phyloP scores from a whole-genome alignment of 2,113 vertebrate genomes.

The Larimichthys polyactis region DNA sequence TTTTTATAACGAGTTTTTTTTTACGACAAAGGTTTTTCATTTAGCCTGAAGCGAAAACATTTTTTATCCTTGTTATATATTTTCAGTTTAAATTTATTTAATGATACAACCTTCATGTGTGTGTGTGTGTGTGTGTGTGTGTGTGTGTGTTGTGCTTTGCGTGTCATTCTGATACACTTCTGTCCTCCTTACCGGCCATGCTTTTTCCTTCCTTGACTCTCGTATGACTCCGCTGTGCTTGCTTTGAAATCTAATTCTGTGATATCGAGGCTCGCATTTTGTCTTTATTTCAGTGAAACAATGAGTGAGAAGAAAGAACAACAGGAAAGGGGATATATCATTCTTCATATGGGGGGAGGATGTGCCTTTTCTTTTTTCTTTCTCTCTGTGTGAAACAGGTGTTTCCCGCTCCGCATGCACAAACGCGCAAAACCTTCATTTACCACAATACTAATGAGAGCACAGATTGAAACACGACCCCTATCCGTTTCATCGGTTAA shows the following conservation, averaged over 20 bases:
- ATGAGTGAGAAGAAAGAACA: slow-evolving; percentile 69
- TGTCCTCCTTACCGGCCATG: slow-evolving; percentile 47
- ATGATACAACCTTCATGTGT: neutral
- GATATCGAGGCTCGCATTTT: slow-evolving; percentile 54
- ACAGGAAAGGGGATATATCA: slow-evolving; percentile 73
- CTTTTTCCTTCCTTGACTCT: slow-evolving; percentile 65
- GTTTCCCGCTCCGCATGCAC: slow-evolving; percentile 66
- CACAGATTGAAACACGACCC: slow-evolving; percentile 52
- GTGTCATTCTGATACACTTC: slow-evolving; percentile 41
- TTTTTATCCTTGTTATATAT: neutral
- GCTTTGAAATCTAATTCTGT: slow-evolving; percentile 70
- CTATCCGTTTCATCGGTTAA: slow-evolving; percentile 47
- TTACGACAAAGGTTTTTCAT: neutral
- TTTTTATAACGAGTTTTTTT: neutral
- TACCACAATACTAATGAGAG: slow-evolving; percentile 55
- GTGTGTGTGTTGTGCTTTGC: neutral
- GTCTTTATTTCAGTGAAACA: slow-evolving; percentile 66
- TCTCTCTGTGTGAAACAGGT: slow-evolving; percentile 61
- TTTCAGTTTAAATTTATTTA: neutral
- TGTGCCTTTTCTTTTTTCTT: slow-evolving; percentile 15
- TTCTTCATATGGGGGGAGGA: slow-evolving; percentile 58
- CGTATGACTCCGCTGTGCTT: slow-evolving; percentile 37
- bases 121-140: neutral
- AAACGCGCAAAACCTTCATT: slow-evolving; percentile 48
- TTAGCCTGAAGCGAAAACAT: neutral